A percentile compares a stretch with the other conserved stretches of the same genome.
These are phyloP conservation scores for Sparidentex hasta DNA, from an alignment of 2,797 vertebrate species.

Conservation along the genomic window DNA sequence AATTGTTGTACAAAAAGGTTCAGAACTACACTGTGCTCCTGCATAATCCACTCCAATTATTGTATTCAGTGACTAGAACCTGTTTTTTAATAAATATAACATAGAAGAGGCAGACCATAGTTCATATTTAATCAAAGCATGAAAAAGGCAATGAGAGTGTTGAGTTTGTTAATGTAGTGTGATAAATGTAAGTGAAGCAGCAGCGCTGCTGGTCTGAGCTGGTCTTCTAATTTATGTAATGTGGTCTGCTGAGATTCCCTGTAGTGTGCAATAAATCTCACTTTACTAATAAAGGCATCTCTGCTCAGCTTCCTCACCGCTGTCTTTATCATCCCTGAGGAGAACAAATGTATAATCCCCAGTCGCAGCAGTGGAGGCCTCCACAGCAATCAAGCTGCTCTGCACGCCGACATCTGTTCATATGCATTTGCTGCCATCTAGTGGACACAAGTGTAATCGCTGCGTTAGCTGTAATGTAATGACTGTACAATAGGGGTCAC, in stretches of 20 bases:
- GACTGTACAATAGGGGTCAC: conserved; percentile 56
- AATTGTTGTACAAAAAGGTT: background rate
- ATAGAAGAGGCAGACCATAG: background rate
- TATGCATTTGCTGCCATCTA: conserved; percentile 73
- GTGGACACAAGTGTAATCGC: conserved; percentile 6
- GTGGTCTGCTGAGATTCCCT: conserved; percentile 31
- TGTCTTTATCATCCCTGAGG: conserved; percentile 45
- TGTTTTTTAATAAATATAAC: background rate
- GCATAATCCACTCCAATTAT: conserved; percentile 5
- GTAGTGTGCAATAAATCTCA: conserved; percentile 56
- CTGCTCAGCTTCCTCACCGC: conserved; percentile 20
- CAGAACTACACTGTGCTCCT: background rate
- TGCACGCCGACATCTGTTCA: background rate
- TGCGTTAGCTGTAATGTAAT: conserved; percentile 24
- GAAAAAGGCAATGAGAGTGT: conserved; percentile 21
- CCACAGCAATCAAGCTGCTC: conserved; percentile 14
- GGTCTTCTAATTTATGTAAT: conserved; percentile 47
- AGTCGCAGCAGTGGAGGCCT: conserved; percentile 6
- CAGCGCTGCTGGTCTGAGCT: conserved; percentile 18
- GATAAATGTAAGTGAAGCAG: conserved; percentile 46
- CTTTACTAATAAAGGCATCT: conserved; percentile 47
- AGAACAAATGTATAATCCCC: conserved; percentile 35
- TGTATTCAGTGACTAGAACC: background rate
- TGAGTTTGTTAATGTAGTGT: conserved; percentile 1
- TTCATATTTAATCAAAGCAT: conserved; percentile 24